phyloP scores from a whole-genome alignment of 2,113 vertebrate species.

The Thymallus thymallus region DNA sequence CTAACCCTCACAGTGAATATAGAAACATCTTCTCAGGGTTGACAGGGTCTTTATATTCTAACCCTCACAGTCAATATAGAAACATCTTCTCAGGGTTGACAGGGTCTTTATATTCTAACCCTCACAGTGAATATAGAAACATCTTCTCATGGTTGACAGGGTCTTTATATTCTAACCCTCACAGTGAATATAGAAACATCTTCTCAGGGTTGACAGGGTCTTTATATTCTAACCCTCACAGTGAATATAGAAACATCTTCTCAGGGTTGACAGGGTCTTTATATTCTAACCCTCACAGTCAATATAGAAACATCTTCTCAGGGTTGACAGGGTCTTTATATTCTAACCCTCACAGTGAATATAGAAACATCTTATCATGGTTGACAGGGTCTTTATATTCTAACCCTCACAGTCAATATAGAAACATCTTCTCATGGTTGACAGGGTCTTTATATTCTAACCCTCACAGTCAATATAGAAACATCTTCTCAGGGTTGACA shows the following conservation, averaged over 20 bases:
- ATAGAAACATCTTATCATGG: constrained; percentile 45
- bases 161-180: constrained; percentile 39
- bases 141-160: constrained; percentile 54
- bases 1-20: constrained; percentile 39
- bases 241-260: constrained; percentile 47
- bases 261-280: constrained; percentile 57
- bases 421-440: constrained; percentile 49
- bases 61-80: constrained; percentile 43
- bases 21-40: constrained; percentile 47
- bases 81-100: constrained; percentile 51
- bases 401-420: constrained; percentile 40
- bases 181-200: constrained; percentile 45
- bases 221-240: constrained; percentile 37
- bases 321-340: constrained; percentile 56
- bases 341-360: constrained; percentile 34
- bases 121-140: constrained; percentile 44
- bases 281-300: constrained; percentile 30
- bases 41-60: constrained; percentile 50
- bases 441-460: constrained; percentile 47
- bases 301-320: constrained; percentile 49
- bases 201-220: constrained; percentile 54
- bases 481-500: constrained; percentile 52
- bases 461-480: constrained; percentile 44
- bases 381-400: constrained; percentile 54
- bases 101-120: constrained; percentile 43